These are phyloP conservation scores for Orthosia cruda DNA, from an alignment of 2,888 invertebrate genomes.

Conservation along the genomic window DNA sequence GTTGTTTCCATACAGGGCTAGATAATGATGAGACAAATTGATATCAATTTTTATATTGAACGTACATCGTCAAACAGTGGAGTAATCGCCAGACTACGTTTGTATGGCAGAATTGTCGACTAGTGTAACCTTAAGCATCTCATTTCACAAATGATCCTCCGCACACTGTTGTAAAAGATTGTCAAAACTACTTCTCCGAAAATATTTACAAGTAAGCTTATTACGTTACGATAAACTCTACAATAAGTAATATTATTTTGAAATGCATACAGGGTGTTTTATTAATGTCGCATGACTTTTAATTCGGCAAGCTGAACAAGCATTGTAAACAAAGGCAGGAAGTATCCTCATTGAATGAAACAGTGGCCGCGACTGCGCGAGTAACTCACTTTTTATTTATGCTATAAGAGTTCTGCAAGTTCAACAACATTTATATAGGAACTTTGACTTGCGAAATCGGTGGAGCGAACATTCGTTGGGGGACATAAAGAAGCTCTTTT, in stretches of 20 bases:
- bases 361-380: slow-evolving; percentile 50
- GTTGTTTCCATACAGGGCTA: too few species aligned
- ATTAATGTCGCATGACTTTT: slow-evolving; percentile 70
- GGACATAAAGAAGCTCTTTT: background rate
- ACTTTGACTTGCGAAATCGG: slow-evolving; percentile 62
- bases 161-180: background rate
- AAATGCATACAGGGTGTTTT: slow-evolving; percentile 65
- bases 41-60: too few species aligned
- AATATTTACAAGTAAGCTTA: slow-evolving; percentile 26
- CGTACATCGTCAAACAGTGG: too few species aligned
- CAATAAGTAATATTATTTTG: slow-evolving; percentile 61
- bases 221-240: slow-evolving; percentile 34
- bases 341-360: slow-evolving; percentile 70
- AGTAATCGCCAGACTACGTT: too few species aligned
- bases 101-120: too few species aligned
- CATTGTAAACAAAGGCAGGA: slow-evolving; percentile 81
- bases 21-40: too few species aligned
- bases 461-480: slow-evolving; percentile 19
- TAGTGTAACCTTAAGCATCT: too few species aligned
- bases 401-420: slow-evolving; percentile 63
- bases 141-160: slow-evolving; percentile 1
- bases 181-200: slow-evolving; percentile 21
- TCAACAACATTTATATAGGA: slow-evolving; percentile 66
- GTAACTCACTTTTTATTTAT: slow-evolving; percentile 63
- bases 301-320: slow-evolving; percentile 76